A percentile compares a stretch with the other conserved stretches of the same genome.
Evolutionary conservation across 2,888 invertebrate genomes (phyloP).

Genomic region (Melinopterus prodromus): DNA sequence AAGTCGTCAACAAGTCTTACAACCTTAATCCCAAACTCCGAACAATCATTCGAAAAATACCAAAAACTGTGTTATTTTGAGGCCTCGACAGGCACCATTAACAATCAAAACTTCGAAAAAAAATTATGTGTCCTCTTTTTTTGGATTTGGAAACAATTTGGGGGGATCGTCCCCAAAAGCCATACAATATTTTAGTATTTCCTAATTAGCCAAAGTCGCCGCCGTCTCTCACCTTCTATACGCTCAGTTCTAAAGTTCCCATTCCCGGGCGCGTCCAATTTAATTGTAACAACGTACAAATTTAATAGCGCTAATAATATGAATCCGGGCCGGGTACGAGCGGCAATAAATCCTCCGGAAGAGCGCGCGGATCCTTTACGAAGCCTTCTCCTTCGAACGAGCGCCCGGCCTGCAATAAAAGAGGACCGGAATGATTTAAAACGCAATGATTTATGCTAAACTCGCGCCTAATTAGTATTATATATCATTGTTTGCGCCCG

Average conservation of each 20-base stretch:
- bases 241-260: neutral
- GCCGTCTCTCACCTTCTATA: neutral
- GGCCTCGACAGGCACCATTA: too few relatives aligned
- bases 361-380: slow-evolving; percentile 1
- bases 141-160: too few relatives aligned
- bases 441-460: slow-evolving; percentile 35
- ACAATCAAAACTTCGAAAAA: too few relatives aligned
- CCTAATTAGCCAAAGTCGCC: neutral
- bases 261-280: neutral
- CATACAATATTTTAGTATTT: neutral
- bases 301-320: slow-evolving; percentile 33
- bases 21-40: too few relatives aligned
- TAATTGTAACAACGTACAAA: slow-evolving; percentile 25
- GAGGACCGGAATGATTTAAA: slow-evolving; percentile 31
- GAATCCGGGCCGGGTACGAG: slow-evolving; percentile 21
- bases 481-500: slow-evolving; percentile 29
- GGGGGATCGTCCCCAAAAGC: too few relatives aligned
- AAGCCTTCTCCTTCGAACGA: neutral
- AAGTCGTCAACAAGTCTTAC: too few relatives aligned
- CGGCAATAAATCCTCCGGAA: slow-evolving; percentile 28
- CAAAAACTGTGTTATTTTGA: too few relatives aligned
- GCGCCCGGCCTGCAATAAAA: slow-evolving; percentile 26
- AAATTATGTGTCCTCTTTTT: too few relatives aligned
- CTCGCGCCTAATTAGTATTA: slow-evolving; percentile 36
- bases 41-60: too few relatives aligned